These are phyloP conservation scores for Drosophila anomalipes DNA, from an alignment of 2,888 invertebrate species.

Conservation along the genomic window DNA sequence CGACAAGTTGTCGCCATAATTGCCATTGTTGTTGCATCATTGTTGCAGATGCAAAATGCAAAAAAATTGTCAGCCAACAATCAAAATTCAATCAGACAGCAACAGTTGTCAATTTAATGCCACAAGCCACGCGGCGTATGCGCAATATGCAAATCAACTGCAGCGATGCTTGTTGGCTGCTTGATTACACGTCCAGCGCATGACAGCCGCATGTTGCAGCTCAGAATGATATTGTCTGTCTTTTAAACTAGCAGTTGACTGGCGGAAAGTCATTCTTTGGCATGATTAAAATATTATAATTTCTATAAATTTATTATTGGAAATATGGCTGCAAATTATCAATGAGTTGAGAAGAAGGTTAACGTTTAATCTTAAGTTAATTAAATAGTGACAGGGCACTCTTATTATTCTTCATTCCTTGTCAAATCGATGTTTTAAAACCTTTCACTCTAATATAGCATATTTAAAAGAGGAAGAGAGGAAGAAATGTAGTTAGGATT, in stretches of 20 bases:
- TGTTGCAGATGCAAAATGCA: conserved; percentile 55
- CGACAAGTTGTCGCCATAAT: conserved; percentile 53
- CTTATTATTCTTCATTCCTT: background rate
- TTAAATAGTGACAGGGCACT: background rate
- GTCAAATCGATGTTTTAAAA: background rate
- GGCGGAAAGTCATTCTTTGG: background rate
- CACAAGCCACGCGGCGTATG: conserved; percentile 51
- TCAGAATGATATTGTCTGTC: conserved; percentile 25
- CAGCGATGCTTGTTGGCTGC: conserved; percentile 4
- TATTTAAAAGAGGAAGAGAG: background rate
- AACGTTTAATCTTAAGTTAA: background rate
- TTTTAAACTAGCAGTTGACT: background rate
- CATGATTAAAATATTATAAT: background rate
- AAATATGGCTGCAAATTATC: background rate
- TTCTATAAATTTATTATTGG: background rate
- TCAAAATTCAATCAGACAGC: conserved; percentile 77
- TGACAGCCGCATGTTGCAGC: conserved; percentile 44
- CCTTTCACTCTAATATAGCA: background rate
- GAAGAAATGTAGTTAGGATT: background rate
- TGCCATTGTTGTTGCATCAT: conserved; percentile 44
- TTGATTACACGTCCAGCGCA: conserved; percentile 42
- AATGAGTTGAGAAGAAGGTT: background rate
- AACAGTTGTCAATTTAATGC: conserved; percentile 73
- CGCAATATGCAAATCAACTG: conserved; percentile 49
- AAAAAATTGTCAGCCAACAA: conserved; percentile 57